Conservation (phyloP, 1,140 invertebrate genomes). For the Rhagoletis zephyria region DNA sequence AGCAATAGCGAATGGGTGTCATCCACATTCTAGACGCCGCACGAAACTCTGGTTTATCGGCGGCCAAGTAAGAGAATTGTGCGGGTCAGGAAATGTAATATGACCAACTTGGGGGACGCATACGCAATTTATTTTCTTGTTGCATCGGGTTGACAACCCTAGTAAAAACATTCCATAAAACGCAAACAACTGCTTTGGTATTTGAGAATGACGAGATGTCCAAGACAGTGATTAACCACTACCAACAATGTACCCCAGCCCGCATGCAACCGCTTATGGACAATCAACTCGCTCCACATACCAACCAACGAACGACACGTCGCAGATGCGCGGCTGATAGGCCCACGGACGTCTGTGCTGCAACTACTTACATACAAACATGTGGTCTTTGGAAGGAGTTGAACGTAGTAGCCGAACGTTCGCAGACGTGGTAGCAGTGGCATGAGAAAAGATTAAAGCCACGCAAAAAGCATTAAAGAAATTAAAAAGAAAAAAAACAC, state of each 20-base stretch:
- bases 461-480: neutral
- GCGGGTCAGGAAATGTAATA: no score
- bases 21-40: no score
- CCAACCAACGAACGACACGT: neutral
- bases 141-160: no score
- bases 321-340: neutral
- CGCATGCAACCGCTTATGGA: neutral
- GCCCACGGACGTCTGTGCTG: neutral
- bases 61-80: no score
- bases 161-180: no score
- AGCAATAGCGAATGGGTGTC: no score
- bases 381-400: neutral
- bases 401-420: no score
- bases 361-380: neutral
- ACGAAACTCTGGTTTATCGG: no score
- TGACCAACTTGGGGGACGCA: no score
- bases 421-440: neutral
- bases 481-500: neutral
- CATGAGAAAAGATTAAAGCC: neutral
- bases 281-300: neutral
- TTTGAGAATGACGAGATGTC: neutral
- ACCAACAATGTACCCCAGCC: neutral
- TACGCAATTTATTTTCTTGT: no score
- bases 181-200: neutral
- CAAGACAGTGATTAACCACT: neutral